Evolutionary conservation across 2,113 vertebrate genomes (phyloP).

Genomic region (Psettodes erumei): DNA sequence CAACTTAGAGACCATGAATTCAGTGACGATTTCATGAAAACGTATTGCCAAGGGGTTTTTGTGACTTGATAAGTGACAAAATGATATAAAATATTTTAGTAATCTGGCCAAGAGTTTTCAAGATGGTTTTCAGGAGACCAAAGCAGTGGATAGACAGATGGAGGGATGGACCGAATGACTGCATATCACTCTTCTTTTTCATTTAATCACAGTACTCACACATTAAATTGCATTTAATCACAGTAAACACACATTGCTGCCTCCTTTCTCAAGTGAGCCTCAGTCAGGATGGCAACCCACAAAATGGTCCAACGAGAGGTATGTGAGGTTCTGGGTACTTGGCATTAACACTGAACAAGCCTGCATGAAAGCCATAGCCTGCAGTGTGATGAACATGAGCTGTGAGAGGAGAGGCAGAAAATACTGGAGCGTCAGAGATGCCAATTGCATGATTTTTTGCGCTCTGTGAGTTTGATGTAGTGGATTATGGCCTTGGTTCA

Average conservation of each 20-base stretch:
- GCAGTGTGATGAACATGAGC: conserved; percentile 7
- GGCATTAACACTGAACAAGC: conserved; percentile 1
- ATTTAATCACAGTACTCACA: not conserved
- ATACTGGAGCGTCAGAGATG: not conserved
- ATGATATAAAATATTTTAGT: not conserved
- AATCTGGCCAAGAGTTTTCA: not conserved
- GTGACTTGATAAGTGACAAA: not conserved
- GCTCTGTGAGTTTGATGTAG: conserved; percentile 4
- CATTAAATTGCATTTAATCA: too few relatives aligned
- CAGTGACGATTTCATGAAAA: not conserved
- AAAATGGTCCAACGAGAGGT: conserved; percentile 7
- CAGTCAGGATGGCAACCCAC: not conserved
- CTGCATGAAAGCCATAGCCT: conserved; percentile 15
- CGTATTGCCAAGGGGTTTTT: not conserved
- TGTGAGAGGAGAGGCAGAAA: conserved; percentile 6
- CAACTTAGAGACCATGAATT: not conserved
- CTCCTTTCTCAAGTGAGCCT: not conserved
- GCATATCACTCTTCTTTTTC: too few relatives aligned
- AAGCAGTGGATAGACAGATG: not conserved
- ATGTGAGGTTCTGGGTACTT: not conserved
- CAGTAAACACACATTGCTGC: too few relatives aligned
- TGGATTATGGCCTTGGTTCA: conserved; percentile 1
- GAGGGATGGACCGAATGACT: not conserved
- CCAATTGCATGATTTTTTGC: conserved; percentile 7
- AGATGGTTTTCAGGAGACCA: not conserved